Evolutionary conservation across 2,888 invertebrate species (phyloP), one percentile per base, ranked within the genome.

Genomic region (Lithophane leautieri): DNA sequence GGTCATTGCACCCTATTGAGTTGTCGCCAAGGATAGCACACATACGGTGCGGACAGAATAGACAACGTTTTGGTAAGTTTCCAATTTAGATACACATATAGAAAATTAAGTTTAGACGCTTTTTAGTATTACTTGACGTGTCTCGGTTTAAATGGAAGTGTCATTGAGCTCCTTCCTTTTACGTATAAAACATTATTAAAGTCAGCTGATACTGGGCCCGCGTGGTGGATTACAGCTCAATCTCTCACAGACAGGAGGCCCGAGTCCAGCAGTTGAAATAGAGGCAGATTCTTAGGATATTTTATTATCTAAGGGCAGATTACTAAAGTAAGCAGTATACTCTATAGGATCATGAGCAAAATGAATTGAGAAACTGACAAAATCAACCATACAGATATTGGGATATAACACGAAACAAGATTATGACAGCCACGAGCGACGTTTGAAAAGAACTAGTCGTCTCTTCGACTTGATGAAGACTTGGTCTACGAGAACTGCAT

Each of bases 1-100:
- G 67, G 82, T 82, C 82, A 72, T 72, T 81, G 85, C 66, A 63
- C 82, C 60, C 16, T 25, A 28, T 47, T 52, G 85, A 84, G 47
- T 40, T n/a, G 25, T 47, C 47, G 78, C 74, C 79, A 83, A 84
- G 75, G 72, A 84, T 79, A 83, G 69, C 54, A 14, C 54, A 25
- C 12, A 73, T 73, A 73, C 68, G 74, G 67, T 40, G 56, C 28
- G 34, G 0, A 70, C 60, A 56, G 70, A 83, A 76, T 86, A 72
- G 70, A 65, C 22, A 25, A 50, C 28, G 63, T 70, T 72, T 82
- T 82, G 82, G 82, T 82, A 82, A 34, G 77, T 28, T 40, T 82
- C 82, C 82, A 82, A 82, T 63, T 79, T 73, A 69, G 60, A 60
- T 44, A 56, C 60, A 12, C 12, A 50, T n/a, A 40, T n/a, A 66